Conservation (phyloP, 2,113 vertebrate genomes). For the Apeltes quadracus region DNA sequence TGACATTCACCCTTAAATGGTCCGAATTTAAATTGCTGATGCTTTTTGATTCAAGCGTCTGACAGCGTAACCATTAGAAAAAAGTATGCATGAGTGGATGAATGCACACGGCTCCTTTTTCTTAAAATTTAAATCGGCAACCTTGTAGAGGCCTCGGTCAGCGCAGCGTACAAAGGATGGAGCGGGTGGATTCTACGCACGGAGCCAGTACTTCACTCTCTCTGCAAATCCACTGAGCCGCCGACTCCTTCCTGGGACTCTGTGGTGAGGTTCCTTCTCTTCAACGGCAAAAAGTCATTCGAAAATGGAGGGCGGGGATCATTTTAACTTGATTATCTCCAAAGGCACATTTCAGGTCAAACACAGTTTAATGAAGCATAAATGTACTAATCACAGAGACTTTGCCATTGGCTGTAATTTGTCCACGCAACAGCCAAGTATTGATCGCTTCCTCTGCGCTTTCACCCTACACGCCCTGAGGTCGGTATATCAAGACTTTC, state of each 20-base stretch:
- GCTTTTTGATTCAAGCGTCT: background rate
- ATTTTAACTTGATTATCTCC: constrained; percentile 14
- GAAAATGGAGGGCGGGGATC: constrained; percentile 23
- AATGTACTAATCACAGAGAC: constrained; percentile 41
- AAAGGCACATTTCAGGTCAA: constrained; percentile 46
- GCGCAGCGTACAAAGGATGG: background rate
- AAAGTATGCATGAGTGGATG: background rate
- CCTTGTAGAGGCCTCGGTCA: background rate
- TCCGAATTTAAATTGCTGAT: background rate
- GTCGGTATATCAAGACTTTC: constrained; percentile 21
- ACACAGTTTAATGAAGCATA: constrained; percentile 49
- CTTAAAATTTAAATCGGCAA: background rate
- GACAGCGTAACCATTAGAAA: too few relatives aligned
- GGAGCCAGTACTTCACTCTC: background rate
- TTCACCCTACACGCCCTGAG: constrained; percentile 31
- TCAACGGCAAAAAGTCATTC: background rate
- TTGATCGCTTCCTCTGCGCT: constrained; percentile 33
- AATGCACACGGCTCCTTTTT: background rate
- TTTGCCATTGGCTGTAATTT: constrained; percentile 57
- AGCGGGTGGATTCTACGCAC: background rate
- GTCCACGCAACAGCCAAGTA: constrained; percentile 29
- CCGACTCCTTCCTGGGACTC: constrained; percentile 7
- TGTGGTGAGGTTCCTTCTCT: constrained; percentile 5
- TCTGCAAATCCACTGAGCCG: background rate
- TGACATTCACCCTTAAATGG: background rate